Evolutionary conservation across 2,113 vertebrate genomes (phyloP).

Genomic region (Perca flavescens): DNA sequence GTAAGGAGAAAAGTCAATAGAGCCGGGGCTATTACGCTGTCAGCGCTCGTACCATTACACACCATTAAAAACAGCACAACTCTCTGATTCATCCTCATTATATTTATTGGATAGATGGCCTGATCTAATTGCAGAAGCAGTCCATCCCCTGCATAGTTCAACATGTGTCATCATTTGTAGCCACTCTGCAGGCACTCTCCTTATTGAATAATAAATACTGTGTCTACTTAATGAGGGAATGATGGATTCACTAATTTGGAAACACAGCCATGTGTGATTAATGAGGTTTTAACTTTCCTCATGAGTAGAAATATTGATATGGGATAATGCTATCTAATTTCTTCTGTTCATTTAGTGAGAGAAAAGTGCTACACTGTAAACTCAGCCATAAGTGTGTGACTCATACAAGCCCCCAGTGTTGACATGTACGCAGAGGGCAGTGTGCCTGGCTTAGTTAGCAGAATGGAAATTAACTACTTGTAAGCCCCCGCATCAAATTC

Average conservation of each 20-base stretch:
- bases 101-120: slow-evolving; percentile 82
- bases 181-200: background rate
- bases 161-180: slow-evolving; percentile 46
- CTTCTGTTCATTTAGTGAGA: background rate
- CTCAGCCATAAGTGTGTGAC: slow-evolving; percentile 40
- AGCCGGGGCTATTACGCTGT: slow-evolving; percentile 83
- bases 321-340: background rate
- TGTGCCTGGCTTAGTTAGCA: slow-evolving; percentile 60
- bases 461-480: slow-evolving; percentile 54
- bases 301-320: background rate
- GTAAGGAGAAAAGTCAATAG: slow-evolving; percentile 81
- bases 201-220: background rate
- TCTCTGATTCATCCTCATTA: slow-evolving; percentile 84
- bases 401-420: slow-evolving; percentile 67
- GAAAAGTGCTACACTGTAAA: slow-evolving; percentile 41
- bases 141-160: slow-evolving; percentile 48
- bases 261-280: background rate
- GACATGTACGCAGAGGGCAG: slow-evolving; percentile 76
- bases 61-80: slow-evolving; percentile 79
- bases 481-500: slow-evolving; percentile 27
- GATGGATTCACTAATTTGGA: background rate
- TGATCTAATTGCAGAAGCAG: slow-evolving; percentile 73
- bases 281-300: background rate
- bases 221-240: background rate
- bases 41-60: slow-evolving; percentile 82